Evolutionary conservation across 2,888 invertebrate species (phyloP), one percentile per base, ranked within the genome.

Genomic region (Linnaemya tessellans): DNA sequence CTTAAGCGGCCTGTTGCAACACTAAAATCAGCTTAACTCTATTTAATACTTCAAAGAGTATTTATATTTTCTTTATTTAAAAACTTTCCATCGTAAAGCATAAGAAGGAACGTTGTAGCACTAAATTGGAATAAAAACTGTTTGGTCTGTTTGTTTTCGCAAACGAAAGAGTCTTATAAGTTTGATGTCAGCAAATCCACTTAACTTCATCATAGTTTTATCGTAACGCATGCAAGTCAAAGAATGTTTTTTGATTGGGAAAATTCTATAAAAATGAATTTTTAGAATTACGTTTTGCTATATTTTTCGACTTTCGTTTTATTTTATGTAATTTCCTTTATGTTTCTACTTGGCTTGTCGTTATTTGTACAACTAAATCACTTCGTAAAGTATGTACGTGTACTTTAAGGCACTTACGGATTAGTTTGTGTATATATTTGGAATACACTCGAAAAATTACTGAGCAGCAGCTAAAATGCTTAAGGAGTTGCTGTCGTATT

Each of bases 261-360:
- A 54, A 62, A 60, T 35, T 18, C 13, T 0, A 25, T 51, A 15
- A 22, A 60, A 25, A 25, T 49, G 25, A 49, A 60, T 62, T 49
- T 18, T 70, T 30, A 30, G 41, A 25, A 62, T 51, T 62, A 70
- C 15, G 18, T 54, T 41, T 70, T 62, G 7, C 9, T 20, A 70
- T 46, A 64, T 22, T 35, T 1, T 58, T 58, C 1, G 15, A 1
- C 9, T 54, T 54, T 64, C 41, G 22, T 38, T 38, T 73, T 60
- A 62, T 38, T 62, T 49, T 22, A 73, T 60, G n/a, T 49, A 43
- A 67, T 58, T 56, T 65, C 15, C 30, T n/a, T 20, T 56, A 51
- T 10, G 20, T 3, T 11, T 43, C 25, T 7, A 51, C 4, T 22
- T 71, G 11, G 15, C 30, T 38, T 68, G 20, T 1, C n/a, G 9